A percentile compares a stretch with the other conserved stretches of the same genome.
These are phyloP conservation scores for Aepyceros melampus DNA, from an alignment of 2,113 vertebrate genomes.

Conservation along the genomic window DNA sequence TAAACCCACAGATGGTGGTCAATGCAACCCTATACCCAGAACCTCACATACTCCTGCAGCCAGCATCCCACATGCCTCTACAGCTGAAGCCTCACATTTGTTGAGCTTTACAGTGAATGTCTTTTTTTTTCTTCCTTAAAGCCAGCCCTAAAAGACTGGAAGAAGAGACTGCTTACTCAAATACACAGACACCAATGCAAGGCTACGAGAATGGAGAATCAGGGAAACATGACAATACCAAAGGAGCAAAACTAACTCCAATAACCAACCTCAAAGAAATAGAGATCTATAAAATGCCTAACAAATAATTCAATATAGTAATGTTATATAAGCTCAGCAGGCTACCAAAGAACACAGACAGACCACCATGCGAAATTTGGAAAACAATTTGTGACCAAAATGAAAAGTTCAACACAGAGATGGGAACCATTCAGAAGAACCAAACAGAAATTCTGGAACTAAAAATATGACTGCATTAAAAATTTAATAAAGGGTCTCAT, in stretches of 20 bases:
- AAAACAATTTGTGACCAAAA: neutral
- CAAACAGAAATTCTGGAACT: neutral
- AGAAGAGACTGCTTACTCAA: neutral
- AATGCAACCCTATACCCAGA: neutral
- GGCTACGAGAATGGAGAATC: neutral
- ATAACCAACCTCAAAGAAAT: neutral
- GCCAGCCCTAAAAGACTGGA: neutral
- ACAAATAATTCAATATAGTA: neutral
- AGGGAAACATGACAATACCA: neutral
- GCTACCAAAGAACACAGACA: neutral
- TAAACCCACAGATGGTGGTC: too few species aligned
- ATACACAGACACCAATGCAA: neutral
- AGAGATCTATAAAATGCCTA: neutral
- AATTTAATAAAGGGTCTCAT: neutral
- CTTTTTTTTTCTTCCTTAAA: neutral
- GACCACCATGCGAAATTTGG: neutral
- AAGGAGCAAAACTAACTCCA: neutral
- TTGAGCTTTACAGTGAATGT: neutral
- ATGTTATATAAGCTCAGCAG: neutral
- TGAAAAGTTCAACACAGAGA: neutral
- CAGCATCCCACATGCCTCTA: neutral
- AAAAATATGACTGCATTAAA: accelerated
- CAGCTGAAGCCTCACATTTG: neutral
- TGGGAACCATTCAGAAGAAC: neutral
- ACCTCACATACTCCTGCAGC: neutral